phyloP scores from a whole-genome alignment of 2,888 invertebrate species.

The Acrobeloides nanus region DNA sequence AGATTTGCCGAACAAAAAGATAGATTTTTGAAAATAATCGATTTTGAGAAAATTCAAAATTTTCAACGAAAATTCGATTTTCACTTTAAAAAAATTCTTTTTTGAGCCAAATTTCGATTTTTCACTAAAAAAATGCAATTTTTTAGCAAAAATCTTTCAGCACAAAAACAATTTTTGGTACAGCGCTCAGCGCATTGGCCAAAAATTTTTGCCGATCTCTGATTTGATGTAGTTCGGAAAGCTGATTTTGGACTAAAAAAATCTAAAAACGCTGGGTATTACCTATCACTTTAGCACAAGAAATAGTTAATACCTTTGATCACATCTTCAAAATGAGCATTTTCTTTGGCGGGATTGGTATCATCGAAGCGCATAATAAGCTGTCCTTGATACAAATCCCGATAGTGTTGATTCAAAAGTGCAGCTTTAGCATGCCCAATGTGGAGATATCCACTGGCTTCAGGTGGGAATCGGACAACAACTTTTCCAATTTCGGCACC shows the following conservation, averaged over 20 bases:
- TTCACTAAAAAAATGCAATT: too few species aligned
- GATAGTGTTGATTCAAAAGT: constrained; percentile 92
- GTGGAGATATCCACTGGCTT: constrained; percentile 94
- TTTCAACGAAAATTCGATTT: constrained; percentile 1
- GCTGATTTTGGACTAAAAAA: too few species aligned
- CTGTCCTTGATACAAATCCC: constrained; percentile 80
- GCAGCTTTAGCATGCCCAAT: constrained; percentile 99
- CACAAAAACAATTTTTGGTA: too few species aligned
- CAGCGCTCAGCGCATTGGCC: too few species aligned
- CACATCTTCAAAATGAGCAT: constrained; percentile 89
- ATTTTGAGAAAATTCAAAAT: constrained; percentile 11
- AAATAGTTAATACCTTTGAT: constrained; percentile 1
- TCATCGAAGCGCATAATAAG: constrained; percentile 98
- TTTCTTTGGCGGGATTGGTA: constrained; percentile 97
- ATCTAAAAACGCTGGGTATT: neutral
- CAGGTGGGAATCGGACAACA: constrained; percentile 95
- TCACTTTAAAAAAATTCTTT: too few species aligned
- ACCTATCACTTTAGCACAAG: constrained; percentile 1
- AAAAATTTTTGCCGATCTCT: too few species aligned
- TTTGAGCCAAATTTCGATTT: too few species aligned
- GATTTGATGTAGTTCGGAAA: too few species aligned
- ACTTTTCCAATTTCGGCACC: constrained; percentile 96
- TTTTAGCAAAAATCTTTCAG: too few species aligned
- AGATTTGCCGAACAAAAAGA: constrained; percentile 4
- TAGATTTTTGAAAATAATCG: neutral